Percentiles rank a stretch among this genome's conserved stretches.
Conservation (phyloP, 2,888 invertebrate genomes). For the Hartigia nigra region DNA sequence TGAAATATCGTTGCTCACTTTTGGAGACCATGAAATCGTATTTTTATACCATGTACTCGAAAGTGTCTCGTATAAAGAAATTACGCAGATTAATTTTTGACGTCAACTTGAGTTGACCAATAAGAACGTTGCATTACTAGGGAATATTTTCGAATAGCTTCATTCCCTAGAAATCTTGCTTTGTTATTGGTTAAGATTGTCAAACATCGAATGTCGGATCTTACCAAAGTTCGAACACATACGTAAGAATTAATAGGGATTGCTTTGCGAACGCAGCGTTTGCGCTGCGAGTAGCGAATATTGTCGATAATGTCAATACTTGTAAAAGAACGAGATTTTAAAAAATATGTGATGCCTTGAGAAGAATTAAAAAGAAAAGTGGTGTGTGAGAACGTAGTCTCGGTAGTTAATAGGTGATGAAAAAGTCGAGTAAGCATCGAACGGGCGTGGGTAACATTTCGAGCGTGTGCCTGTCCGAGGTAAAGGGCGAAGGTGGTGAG, state of each 20-base stretch:
- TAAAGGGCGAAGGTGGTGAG: slow-evolving; percentile 43
- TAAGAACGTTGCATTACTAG: neutral
- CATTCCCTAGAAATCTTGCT: neutral
- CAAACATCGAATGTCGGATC: neutral
- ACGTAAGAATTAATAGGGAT: neutral
- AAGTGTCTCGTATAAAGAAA: neutral
- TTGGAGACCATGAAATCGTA: too few species aligned
- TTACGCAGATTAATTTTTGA: neutral
- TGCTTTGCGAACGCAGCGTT: slow-evolving; percentile 35
- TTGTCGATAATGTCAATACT: slow-evolving; percentile 56
- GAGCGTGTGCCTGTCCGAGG: slow-evolving; percentile 54
- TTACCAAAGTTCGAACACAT: neutral
- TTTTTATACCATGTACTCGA: too few species aligned
- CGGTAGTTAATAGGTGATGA: slow-evolving; percentile 42
- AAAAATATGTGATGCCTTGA: slow-evolving; percentile 26
- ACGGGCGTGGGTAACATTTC: slow-evolving; percentile 57
- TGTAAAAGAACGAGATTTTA: slow-evolving; percentile 32
- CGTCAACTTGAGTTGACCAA: neutral
- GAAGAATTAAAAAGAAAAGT: slow-evolving; percentile 11
- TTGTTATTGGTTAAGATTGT: neutral
- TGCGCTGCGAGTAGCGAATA: slow-evolving; percentile 47
- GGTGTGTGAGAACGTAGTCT: neutral
- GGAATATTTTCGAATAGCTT: neutral
- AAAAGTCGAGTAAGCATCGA: slow-evolving; percentile 53
- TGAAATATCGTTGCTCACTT: too few species aligned